These are phyloP conservation scores for Hyppa rectilinea DNA, from an alignment of 2,888 invertebrate species.

Conservation along the genomic window DNA sequence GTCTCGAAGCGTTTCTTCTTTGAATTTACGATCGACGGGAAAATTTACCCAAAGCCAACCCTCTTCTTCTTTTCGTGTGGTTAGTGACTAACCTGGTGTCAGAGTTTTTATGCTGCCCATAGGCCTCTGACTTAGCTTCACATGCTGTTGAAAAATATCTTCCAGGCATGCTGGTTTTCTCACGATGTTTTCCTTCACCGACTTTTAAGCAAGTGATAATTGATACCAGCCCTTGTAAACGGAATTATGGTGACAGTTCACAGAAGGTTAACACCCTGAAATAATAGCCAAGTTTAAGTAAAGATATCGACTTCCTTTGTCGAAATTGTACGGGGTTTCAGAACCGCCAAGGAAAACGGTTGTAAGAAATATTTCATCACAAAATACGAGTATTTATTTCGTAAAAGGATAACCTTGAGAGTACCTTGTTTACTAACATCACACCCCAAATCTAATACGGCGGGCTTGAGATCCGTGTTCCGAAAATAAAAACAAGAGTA, in stretches of 20 bases:
- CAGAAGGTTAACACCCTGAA: background rate
- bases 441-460: constrained; percentile 19
- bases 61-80: too few species aligned
- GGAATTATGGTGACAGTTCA: background rate
- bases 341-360: background rate
- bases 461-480: background rate
- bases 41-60: background rate
- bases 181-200: too few species aligned
- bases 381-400: constrained; percentile 11
- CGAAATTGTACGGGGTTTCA: background rate
- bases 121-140: too few species aligned
- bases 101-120: too few species aligned
- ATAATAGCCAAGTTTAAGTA: background rate
- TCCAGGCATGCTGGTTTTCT: too few species aligned
- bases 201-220: too few species aligned
- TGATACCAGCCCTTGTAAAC: too few species aligned
- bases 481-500: constrained; percentile 26
- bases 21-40: background rate
- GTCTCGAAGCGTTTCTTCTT: background rate
- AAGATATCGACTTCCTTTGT: background rate
- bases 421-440: constrained; percentile 33
- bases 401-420: constrained; percentile 17
- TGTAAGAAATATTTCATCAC: background rate
- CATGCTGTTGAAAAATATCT: too few species aligned
- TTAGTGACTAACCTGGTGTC: too few species aligned